Conservation (phyloP, 1,140 invertebrate species). For the Adoxophyes honmai region DNA sequence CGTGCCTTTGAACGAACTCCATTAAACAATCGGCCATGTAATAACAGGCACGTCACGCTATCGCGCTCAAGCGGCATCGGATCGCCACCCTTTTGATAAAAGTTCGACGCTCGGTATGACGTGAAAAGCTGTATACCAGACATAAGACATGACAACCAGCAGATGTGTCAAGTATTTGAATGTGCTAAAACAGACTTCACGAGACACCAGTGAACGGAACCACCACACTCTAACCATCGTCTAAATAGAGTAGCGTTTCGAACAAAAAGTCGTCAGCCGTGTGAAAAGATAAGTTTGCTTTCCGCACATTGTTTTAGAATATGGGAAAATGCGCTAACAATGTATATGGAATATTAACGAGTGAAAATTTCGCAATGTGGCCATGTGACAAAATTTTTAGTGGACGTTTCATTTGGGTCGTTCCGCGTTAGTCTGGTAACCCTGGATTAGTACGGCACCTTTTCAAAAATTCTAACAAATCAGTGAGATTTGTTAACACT, state of each 20-base stretch:
- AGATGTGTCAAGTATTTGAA: conserved; percentile 15
- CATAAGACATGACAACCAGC: conserved; percentile 7
- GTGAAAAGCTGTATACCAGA: conserved; percentile 1
- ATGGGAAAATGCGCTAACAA: conserved; percentile 30
- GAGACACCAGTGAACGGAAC: background rate
- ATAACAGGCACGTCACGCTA: conserved; percentile 1
- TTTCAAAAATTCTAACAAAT: no score
- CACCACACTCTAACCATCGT: background rate
- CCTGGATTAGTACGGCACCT: background rate
- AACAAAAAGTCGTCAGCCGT: background rate
- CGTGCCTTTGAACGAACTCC: background rate
- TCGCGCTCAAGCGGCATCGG: background rate
- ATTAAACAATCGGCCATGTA: conserved; percentile 9
- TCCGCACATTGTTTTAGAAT: conserved; percentile 28
- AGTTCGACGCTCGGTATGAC: conserved; percentile 4
- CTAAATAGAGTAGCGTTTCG: background rate
- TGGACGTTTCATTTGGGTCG: conserved; percentile 19
- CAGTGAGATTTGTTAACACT: no score
- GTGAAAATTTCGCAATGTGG: conserved; percentile 29
- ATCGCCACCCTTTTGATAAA: conserved; percentile 4
- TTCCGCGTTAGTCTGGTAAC: background rate
- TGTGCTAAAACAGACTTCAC: conserved; percentile 5
- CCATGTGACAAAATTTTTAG: conserved; percentile 18
- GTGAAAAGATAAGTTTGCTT: conserved; percentile 15
- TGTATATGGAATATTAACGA: conserved; percentile 28